Evolutionary conservation across 1,140 invertebrate species (phyloP), one percentile per base, ranked within the genome.

Genomic region (Drosophila malerkotliana): DNA sequence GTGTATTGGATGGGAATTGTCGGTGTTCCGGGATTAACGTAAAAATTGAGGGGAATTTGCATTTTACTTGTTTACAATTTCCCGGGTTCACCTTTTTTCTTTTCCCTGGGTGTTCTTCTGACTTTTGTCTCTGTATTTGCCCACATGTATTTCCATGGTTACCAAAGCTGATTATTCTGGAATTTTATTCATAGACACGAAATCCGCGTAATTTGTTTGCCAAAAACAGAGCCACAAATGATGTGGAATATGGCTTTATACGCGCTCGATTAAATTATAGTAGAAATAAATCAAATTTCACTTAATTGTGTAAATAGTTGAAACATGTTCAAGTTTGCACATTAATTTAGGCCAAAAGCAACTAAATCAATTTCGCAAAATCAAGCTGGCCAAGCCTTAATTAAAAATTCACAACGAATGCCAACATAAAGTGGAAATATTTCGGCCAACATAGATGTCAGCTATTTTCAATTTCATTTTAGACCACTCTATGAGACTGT

Each of bases 41-140:
- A 77, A 77, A 85, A 85, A 85, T 85, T 85, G 81, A 77, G 60
- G 69, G 52, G 73, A 73, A 79, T 81, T 85, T 77, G 81, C 81
- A 58, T 62, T 56, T 74, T 67, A 62, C 68, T 74, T 85, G 77
- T 77, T 77, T 77, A 77, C 79, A 69, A 18, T 12, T 37, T 12
- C 12, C 3, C 10, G 12, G 10, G 10, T 37, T 37, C 10, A 18
- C 34, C 34, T 21, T 34, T 51, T 71, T 26, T 72, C 28, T 14
- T 44, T 14, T 41, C n/a, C 21, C 26, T 44, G 15, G 44, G 3
- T 53, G 26, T 10, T 48, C 18, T 28, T 48, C 44, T 44, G 47
- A 62, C 57, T 49, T 74, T 54, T 54, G 49, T 30, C 37, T 37
- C 26, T 15, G 41, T 28, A 44, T 34, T 56, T 71, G 21, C 37